Evolutionary conservation across 2,888 invertebrate genomes (phyloP).

Genomic region (Pheosia tremula): DNA sequence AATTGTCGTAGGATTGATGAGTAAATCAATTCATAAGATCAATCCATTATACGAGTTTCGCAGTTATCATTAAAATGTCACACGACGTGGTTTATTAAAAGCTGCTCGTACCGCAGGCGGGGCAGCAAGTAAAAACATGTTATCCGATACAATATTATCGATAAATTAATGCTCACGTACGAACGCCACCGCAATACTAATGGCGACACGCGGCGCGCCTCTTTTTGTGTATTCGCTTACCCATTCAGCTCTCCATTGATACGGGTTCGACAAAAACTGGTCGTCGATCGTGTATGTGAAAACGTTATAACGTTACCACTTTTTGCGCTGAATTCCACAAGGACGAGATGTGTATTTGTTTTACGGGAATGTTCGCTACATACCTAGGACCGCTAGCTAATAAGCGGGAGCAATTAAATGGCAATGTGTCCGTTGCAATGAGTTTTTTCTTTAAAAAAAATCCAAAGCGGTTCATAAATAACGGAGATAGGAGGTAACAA

Average conservation of each 20-base stretch:
- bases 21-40: neutral
- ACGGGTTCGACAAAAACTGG: slow-evolving; percentile 67
- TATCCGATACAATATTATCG: slow-evolving; percentile 78
- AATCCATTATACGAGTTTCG: too few species aligned
- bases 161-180: slow-evolving; percentile 82
- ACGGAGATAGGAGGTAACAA: too few species aligned
- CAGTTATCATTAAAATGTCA: neutral
- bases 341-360: slow-evolving; percentile 74
- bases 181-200: slow-evolving; percentile 77
- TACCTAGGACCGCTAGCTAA: neutral
- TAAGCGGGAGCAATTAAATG: too few species aligned
- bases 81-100: neutral
- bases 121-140: neutral
- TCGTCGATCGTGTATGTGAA: slow-evolving; percentile 54
- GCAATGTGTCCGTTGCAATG: too few species aligned
- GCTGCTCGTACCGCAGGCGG: slow-evolving; percentile 29
- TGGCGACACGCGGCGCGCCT: slow-evolving; percentile 75
- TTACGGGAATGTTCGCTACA: slow-evolving; percentile 9
- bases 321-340: slow-evolving; percentile 61
- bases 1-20: neutral
- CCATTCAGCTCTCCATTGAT: slow-evolving; percentile 81
- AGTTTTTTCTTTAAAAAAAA: too few species aligned
- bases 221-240: slow-evolving; percentile 63
- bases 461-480: too few species aligned
- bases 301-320: slow-evolving; percentile 62